Base-by-base conservation (phyloP, 2,888 invertebrate genomes). In the Parnassius apollo region DNA sequence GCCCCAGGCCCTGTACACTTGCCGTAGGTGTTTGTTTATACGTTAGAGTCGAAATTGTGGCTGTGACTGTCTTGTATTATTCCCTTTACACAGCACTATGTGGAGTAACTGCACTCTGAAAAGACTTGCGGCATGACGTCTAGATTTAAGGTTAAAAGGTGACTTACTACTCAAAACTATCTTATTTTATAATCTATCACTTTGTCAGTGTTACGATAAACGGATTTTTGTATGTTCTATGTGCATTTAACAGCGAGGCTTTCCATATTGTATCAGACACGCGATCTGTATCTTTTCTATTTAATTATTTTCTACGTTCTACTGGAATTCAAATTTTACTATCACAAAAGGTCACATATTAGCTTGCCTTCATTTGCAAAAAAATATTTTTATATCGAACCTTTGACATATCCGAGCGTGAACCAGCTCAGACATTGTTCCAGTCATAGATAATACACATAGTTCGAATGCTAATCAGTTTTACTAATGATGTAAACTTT, bases 101-200 rank as follows among this genome's bases (percentile, higher is more conserved):
- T 48, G 52, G 52, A 59, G 42, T 64, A 71, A 75, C 69, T 78
- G 83, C 81, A 82, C 81, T 76, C 73, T 66, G 70, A 70, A 68
- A 65, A 61, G 68, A 74, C 70, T 74, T 77, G 75, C 81, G 80
- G 88, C 90, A 90, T 90, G 90, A 80, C 78, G 81, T 72, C 77
- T 83, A 81, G 78, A 80, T 75, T 71, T 75, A 75, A 58, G 57
- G 72, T 62, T 66, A 81, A 91, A 92, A 93, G 94, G 94, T 94
- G 94, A 94, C 94, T 94, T 94, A 94, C 94, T 94, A 94, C 94
- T 93, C 93, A 94, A 94, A 94, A 93, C 94, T 93, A 88, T 85
- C 92, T 91, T 60, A 52, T 81, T 80, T 77, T 77, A 74, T 78
- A 74, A 74, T 80, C 77, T 85, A 79, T 85, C 83, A 81, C 82